phyloP scores from a whole-genome alignment of 2,113 vertebrate species.

The Lepus europaeus region DNA sequence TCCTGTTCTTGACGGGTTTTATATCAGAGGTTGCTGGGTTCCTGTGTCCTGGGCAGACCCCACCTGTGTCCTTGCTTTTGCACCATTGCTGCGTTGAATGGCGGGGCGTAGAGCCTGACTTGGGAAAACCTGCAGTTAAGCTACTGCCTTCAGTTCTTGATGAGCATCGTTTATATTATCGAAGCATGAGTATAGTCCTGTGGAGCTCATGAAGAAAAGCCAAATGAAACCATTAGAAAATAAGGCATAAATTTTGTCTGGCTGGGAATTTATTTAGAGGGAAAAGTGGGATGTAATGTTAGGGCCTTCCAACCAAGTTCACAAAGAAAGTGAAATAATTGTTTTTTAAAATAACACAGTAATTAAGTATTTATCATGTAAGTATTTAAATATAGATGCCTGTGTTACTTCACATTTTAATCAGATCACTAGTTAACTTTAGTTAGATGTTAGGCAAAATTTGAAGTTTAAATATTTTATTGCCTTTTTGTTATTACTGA shows the following conservation, averaged over 20 bases:
- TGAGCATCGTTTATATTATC: constrained; percentile 18
- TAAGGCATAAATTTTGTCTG: background rate
- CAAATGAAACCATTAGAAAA: background rate
- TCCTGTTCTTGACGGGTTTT: background rate
- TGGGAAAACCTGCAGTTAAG: background rate
- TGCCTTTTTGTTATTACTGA: background rate
- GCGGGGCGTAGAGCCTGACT: background rate
- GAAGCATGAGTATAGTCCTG: background rate
- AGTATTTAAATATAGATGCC: background rate
- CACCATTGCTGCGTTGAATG: background rate
- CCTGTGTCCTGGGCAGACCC: background rate
- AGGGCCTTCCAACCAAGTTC: background rate
- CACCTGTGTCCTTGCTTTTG: background rate
- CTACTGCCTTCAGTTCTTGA: constrained; percentile 19
- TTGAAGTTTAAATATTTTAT: constrained; percentile 43
- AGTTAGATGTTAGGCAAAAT: constrained; percentile 22
- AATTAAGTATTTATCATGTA: background rate
- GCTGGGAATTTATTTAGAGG: background rate
- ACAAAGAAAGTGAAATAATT: background rate
- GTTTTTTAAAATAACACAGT: background rate
- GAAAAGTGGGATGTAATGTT: background rate
- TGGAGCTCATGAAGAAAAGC: constrained; percentile 17
- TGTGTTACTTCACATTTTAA: background rate
- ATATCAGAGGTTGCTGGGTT: background rate
- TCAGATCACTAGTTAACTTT: constrained; percentile 3